phyloP scores from a whole-genome alignment of 2,888 invertebrate genomes.

The Sylvicola cinctus region DNA sequence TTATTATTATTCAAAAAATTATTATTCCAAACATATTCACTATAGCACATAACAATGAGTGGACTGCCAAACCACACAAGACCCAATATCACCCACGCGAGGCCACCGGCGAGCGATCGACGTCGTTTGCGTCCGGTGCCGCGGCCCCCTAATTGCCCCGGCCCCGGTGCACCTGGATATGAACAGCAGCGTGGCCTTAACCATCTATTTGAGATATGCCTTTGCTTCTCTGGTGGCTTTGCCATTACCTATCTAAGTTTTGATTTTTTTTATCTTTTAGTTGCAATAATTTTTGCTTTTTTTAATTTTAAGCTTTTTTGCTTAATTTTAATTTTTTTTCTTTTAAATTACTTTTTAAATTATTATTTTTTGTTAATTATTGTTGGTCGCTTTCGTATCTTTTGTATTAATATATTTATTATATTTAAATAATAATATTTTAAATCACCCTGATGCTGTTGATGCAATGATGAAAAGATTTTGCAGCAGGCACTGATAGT shows the following conservation, averaged over 20 bases:
- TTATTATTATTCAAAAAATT: too few relatives aligned
- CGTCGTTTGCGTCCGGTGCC: slow-evolving; percentile 1
- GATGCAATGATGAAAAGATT: too few relatives aligned
- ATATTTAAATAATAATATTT: too few relatives aligned
- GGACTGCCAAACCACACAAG: slow-evolving; percentile 3
- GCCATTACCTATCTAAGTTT: slow-evolving; percentile 2
- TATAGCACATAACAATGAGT: neutral
- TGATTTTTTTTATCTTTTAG: slow-evolving; percentile 1
- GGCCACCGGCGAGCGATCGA: slow-evolving; percentile 2
- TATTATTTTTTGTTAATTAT: too few relatives aligned
- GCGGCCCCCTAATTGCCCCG: neutral
- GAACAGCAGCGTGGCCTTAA: neutral
- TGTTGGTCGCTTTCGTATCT: too few relatives aligned
- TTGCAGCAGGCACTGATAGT: too few relatives aligned
- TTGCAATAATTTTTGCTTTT: neutral
- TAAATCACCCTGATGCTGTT: too few relatives aligned
- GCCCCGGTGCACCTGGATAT: slow-evolving; percentile 3
- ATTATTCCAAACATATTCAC: too few relatives aligned
- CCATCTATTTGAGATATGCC: neutral
- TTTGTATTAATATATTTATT: too few relatives aligned
- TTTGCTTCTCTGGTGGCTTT: slow-evolving; percentile 2
- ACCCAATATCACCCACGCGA: slow-evolving; percentile 2
- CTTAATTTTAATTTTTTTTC: too few relatives aligned
- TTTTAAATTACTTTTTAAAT: too few relatives aligned
- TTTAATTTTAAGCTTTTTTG: too few relatives aligned